These are phyloP conservation scores for Uloborus diversus DNA, from an alignment of 1,140 invertebrate genomes.

Conservation along the genomic window DNA sequence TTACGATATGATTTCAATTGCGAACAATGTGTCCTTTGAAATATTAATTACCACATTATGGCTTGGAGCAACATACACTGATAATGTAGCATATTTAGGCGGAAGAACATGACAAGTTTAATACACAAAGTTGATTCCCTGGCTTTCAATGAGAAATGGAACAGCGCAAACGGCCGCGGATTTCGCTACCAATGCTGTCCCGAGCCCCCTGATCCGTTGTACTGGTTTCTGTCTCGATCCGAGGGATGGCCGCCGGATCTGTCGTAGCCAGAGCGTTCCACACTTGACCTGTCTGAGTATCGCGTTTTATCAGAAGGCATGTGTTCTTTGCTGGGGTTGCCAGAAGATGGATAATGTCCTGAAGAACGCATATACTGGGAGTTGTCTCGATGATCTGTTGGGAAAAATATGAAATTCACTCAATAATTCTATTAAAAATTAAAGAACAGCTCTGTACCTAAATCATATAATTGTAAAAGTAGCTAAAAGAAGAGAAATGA, in stretches of 20 bases:
- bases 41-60: constrained; percentile 2
- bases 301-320: constrained; percentile 37
- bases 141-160: background rate
- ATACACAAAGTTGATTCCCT: constrained; percentile 44
- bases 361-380: constrained; percentile 11
- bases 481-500: too few relatives aligned
- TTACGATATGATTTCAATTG: constrained; percentile 22
- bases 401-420: too few relatives aligned
- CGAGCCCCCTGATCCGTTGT: constrained; percentile 39
- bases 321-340: constrained; percentile 34
- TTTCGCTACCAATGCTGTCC: constrained; percentile 41
- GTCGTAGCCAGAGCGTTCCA: constrained; percentile 19
- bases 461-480: too few relatives aligned
- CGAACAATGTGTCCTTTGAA: background rate
- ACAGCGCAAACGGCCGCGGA: too few relatives aligned
- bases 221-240: constrained; percentile 30
- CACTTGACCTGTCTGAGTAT: constrained; percentile 22
- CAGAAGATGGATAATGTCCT: constrained; percentile 21
- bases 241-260: constrained; percentile 15
- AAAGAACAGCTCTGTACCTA: too few relatives aligned
- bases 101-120: constrained; percentile 52
- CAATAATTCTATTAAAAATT: too few relatives aligned
- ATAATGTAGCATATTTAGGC: constrained; percentile 12
- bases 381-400: constrained; percentile 24
- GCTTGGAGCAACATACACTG: constrained; percentile 1